These are phyloP conservation scores for Casuarius casuarius DNA, from an alignment of 2,113 vertebrate genomes.

Conservation along the genomic window DNA sequence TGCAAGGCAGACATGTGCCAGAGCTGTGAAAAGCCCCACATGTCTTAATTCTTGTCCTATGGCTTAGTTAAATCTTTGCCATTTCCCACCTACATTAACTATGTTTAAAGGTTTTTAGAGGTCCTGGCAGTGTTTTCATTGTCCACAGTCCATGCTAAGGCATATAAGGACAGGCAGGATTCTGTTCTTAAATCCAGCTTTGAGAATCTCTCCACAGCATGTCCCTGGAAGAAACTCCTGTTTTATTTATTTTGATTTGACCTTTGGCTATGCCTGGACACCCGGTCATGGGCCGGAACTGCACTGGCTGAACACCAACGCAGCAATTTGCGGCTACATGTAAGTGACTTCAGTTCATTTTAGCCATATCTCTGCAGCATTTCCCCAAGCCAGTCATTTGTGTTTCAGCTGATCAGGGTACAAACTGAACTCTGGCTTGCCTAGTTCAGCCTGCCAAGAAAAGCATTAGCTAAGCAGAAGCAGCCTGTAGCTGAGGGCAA, in stretches of 20 bases:
- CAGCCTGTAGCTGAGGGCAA: slow-evolving; percentile 32
- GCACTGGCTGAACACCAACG: neutral
- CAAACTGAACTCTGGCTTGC: slow-evolving; percentile 56
- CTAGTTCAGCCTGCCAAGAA: slow-evolving; percentile 42
- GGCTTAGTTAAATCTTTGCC: neutral
- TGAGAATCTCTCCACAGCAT: neutral
- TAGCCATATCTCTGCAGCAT: neutral
- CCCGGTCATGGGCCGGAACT: neutral
- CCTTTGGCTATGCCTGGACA: slow-evolving; percentile 20
- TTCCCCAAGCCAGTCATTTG: slow-evolving; percentile 35
- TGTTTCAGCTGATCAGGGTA: neutral
- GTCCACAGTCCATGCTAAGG: neutral
- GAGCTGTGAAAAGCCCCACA: neutral
- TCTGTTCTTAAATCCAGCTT: slow-evolving; percentile 24
- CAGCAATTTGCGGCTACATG: slow-evolving; percentile 32
- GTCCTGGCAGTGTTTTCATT: neutral
- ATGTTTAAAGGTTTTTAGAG: neutral
- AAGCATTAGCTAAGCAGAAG: slow-evolving; percentile 61
- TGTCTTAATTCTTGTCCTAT: neutral
- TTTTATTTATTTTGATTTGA: slow-evolving; percentile 55
- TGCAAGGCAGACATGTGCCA: neutral
- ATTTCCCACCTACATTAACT: neutral
- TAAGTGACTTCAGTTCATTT: slow-evolving; percentile 24
- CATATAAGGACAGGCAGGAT: neutral
- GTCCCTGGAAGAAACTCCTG: slow-evolving; percentile 7